These are phyloP conservation scores for Madoqua kirkii DNA, from an alignment of 2,113 vertebrate genomes.

Conservation along the genomic window DNA sequence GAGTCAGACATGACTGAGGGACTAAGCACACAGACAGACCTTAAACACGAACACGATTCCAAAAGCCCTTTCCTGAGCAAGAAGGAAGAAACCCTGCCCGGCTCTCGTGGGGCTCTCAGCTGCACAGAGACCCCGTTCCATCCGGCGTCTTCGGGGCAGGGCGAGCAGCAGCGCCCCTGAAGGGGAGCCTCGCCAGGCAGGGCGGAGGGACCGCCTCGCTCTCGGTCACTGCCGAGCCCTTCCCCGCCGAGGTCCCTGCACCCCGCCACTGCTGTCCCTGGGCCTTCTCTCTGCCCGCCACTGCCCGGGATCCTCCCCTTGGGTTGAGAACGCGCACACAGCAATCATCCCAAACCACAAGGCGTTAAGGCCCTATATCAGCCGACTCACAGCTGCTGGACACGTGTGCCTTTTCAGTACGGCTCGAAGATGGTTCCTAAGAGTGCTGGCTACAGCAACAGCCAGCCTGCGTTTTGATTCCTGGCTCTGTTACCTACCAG, in stretches of 20 bases:
- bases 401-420: rapidly evolving
- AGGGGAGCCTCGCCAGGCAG: not conserved
- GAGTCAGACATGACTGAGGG: not conserved
- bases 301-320: rapidly evolving
- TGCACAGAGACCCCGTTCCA: not conserved
- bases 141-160: not conserved
- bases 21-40: not conserved
- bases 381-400: not conserved
- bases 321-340: too few species aligned
- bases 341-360: not conserved
- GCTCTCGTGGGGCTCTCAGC: not conserved
- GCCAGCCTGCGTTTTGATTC: not conserved
- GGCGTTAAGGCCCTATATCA: not conserved
- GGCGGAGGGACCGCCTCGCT: rapidly evolving
- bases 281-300: not conserved
- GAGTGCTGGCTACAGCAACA: not conserved
- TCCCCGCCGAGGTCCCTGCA: rapidly evolving
- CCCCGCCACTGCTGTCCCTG: rapidly evolving
- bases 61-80: not conserved
- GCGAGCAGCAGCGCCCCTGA: too few species aligned
- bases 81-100: not conserved
- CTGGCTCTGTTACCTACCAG: not conserved
- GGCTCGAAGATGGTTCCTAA: rapidly evolving
- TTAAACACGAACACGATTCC: not conserved
- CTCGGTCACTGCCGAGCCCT: rapidly evolving